phyloP scores from a whole-genome alignment of 37 sponge, comb jelly and placozoan genomes.

The Eunapius fragilis region DNA sequence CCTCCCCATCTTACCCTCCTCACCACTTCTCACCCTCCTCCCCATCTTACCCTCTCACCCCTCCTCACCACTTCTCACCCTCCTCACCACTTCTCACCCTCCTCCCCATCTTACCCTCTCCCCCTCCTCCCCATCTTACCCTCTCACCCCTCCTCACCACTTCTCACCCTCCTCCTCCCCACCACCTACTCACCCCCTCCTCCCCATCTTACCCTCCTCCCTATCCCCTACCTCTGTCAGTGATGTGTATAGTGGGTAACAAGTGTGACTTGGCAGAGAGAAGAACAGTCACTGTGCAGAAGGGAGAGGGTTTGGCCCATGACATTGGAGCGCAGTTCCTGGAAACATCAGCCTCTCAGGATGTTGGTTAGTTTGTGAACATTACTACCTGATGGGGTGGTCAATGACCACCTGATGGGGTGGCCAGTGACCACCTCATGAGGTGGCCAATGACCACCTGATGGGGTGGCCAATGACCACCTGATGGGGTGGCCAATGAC shows the following conservation, averaged over 20 bases:
- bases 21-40: background rate
- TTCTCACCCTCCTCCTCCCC: slow-evolving; percentile 1
- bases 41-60: background rate
- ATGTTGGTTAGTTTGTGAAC: slow-evolving; percentile 24
- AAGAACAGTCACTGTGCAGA: slow-evolving; percentile 39
- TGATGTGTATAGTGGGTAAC: slow-evolving; percentile 68
- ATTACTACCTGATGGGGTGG: no score
- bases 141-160: background rate
- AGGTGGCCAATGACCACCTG: no score
- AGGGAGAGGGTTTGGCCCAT: slow-evolving; percentile 52
- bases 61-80: background rate
- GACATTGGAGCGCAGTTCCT: slow-evolving; percentile 60
- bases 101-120: background rate
- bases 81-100: background rate
- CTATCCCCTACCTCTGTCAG: slow-evolving; percentile 3
- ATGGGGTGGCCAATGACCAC: no score
- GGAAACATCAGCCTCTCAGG: slow-evolving; percentile 59
- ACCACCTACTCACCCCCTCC: slow-evolving; percentile 2
- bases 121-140: background rate
- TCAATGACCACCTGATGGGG: no score
- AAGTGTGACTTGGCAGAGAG: slow-evolving; percentile 53
- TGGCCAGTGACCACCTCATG: no score
- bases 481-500: no score
- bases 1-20: no score
- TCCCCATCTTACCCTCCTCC: background rate